A percentile compares a stretch with the other conserved stretches of the same genome.
phyloP scores from a whole-genome alignment of 2,113 vertebrate genomes.

The Progne subis region DNA sequence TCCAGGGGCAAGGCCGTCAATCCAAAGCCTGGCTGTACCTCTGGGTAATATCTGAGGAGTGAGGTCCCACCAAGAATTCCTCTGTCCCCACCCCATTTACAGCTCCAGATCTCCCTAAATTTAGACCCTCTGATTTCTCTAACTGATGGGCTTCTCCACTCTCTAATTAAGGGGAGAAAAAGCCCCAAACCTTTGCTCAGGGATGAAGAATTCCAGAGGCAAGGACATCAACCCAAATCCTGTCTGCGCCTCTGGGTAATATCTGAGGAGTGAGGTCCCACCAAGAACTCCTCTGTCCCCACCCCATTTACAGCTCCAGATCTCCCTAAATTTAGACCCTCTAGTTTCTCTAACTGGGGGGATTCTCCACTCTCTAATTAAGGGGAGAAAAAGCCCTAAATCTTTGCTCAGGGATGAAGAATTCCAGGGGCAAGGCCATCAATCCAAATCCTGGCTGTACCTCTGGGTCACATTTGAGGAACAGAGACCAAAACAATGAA shows the following conservation, averaged over 20 bases:
- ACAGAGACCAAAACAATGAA: neutral
- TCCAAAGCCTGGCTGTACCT: neutral
- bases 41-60: accelerated
- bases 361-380: too few species aligned
- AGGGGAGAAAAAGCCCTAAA: too few species aligned
- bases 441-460: neutral
- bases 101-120: neutral
- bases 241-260: neutral
- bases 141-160: neutral
- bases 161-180: neutral
- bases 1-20: neutral
- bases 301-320: too few species aligned
- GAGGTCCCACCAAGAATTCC: neutral
- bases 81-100: neutral
- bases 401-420: neutral
- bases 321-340: too few species aligned
- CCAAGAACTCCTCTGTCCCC: neutral
- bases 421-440: neutral
- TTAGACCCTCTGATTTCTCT: neutral
- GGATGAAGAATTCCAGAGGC: neutral
- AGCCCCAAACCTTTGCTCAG: neutral
- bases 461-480: accelerated
- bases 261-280: neutral
- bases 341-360: too few species aligned
- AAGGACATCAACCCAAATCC: neutral